phyloP scores from a whole-genome alignment of 1,140 invertebrate species.

The Coelopa frigida region DNA sequence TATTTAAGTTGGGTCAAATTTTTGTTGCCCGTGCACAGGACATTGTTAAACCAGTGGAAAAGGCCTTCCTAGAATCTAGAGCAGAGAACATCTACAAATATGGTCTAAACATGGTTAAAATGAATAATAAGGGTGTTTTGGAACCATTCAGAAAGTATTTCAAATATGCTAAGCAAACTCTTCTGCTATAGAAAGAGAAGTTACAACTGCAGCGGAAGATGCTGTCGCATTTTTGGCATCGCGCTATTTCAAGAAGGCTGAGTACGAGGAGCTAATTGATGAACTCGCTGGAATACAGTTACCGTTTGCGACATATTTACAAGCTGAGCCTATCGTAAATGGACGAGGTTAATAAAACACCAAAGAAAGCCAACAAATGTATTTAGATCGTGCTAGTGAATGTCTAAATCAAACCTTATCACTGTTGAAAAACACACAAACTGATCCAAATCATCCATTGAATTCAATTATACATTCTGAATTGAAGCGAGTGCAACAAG shows the following conservation, averaged over 20 bases:
- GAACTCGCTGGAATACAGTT: slow-evolving; percentile 28
- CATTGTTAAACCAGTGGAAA: slow-evolving; percentile 49
- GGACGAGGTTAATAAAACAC: slow-evolving; percentile 24
- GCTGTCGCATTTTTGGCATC: slow-evolving; percentile 62
- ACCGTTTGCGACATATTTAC: slow-evolving; percentile 32
- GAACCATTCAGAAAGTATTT: slow-evolving; percentile 54
- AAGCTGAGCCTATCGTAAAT: slow-evolving; percentile 34
- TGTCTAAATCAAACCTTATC: slow-evolving; percentile 28
- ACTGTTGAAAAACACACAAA: slow-evolving; percentile 18
- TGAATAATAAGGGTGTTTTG: slow-evolving; percentile 57
- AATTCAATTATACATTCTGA: slow-evolving; percentile 23
- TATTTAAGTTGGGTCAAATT: slow-evolving; percentile 66
- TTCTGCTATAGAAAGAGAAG: slow-evolving; percentile 36
- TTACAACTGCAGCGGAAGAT: slow-evolving; percentile 57
- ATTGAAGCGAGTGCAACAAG: slow-evolving; percentile 18
- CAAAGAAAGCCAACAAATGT: slow-evolving; percentile 23
- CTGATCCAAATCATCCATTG: slow-evolving; percentile 24
- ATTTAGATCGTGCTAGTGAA: slow-evolving; percentile 26
- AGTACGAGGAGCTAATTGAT: slow-evolving; percentile 33
- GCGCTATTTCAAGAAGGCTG: slow-evolving; percentile 53
- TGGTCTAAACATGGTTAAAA: slow-evolving; percentile 61
- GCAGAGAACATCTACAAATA: slow-evolving; percentile 71
- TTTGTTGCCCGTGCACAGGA: slow-evolving; percentile 54
- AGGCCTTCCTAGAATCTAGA: slow-evolving; percentile 56
- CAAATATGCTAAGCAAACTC: slow-evolving; percentile 57